These are phyloP conservation scores for Pseudanteris insignis DNA, from an alignment of 2,888 invertebrate genomes.

Conservation along the genomic window DNA sequence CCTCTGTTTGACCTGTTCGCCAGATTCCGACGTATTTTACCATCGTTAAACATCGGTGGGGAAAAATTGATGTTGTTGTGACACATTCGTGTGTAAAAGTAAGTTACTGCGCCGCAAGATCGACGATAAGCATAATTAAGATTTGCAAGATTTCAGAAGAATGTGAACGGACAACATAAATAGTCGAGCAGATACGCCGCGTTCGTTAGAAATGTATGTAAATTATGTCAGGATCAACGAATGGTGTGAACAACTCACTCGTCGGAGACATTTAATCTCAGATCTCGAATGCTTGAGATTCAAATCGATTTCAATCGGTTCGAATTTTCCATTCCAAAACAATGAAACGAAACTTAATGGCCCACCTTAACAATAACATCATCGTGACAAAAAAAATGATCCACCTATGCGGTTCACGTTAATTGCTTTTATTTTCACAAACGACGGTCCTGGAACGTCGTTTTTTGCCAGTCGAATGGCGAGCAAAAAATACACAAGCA, in stretches of 20 bases:
- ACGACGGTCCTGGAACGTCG: not conserved
- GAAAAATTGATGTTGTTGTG: conserved; percentile 12
- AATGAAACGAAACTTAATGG: too few relatives aligned
- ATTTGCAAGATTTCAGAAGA: conserved; percentile 9
- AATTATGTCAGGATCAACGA: too few relatives aligned
- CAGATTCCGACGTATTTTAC: conserved; percentile 4
- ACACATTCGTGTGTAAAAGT: conserved; percentile 15
- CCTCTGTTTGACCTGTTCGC: conserved; percentile 6
- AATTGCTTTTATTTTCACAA: conserved; percentile 1
- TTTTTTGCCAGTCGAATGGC: not conserved
- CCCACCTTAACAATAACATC: too few relatives aligned
- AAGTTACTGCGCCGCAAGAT: conserved; percentile 5
- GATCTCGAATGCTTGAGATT: too few relatives aligned
- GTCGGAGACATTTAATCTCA: too few relatives aligned
- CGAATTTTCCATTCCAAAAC: too few relatives aligned
- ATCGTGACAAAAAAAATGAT: not conserved
- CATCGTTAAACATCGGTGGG: not conserved
- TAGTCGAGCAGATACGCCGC: too few relatives aligned
- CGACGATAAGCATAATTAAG: conserved; percentile 7
- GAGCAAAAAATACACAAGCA: conserved; percentile 3
- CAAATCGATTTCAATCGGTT: not conserved
- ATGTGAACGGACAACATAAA: too few relatives aligned
- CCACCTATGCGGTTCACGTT: not conserved
- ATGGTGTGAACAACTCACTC: too few relatives aligned
- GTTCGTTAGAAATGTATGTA: too few relatives aligned